These are phyloP conservation scores for Diplodus puntazzo DNA, from an alignment of 2,797 vertebrate genomes.

Conservation along the genomic window DNA sequence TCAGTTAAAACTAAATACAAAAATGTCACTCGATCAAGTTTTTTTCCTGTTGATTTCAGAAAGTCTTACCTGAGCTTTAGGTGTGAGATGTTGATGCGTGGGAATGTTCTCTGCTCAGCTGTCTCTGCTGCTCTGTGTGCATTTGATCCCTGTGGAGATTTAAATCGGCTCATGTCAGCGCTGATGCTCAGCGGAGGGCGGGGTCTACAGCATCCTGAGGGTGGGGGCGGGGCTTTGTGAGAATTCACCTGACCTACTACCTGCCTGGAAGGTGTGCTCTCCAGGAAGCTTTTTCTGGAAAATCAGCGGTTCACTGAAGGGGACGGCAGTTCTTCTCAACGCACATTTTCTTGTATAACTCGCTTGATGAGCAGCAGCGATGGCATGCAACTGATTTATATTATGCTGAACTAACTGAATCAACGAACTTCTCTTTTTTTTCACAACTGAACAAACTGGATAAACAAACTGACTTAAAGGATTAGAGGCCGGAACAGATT, in stretches of 20 bases:
- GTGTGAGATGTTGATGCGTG: background rate
- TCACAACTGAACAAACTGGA: no score
- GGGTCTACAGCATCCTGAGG: background rate
- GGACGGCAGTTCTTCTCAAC: no score
- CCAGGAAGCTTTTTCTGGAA: constrained; percentile 1
- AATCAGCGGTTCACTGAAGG: no score
- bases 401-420: no score
- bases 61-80: constrained; percentile 42
- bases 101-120: background rate
- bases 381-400: no score
- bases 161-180: constrained; percentile 6
- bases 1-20: background rate
- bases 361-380: no score
- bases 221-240: constrained; percentile 19
- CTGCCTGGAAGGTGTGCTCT: background rate
- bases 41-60: no score
- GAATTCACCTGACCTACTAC: constrained; percentile 10
- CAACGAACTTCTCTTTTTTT: no score
- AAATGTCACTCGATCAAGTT: background rate
- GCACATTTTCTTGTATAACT: no score
- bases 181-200: background rate
- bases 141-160: background rate
- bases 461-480: no score
- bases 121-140: constrained; percentile 3
- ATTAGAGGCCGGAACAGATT: no score